Evolutionary conservation across 2,797 vertebrate genomes (phyloP).

Genomic region (Loriculus beryllinus): DNA sequence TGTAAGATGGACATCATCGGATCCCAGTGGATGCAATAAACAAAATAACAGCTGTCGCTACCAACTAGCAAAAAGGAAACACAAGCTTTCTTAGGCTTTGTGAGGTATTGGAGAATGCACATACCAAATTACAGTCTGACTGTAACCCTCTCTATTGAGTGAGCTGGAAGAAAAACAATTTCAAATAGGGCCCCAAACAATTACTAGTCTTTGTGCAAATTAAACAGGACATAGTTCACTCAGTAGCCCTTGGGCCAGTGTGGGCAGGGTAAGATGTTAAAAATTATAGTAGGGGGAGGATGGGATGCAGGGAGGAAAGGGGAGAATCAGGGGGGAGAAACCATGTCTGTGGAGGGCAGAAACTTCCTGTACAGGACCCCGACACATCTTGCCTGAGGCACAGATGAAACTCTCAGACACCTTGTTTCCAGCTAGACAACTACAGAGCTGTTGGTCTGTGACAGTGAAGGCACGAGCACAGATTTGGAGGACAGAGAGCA

Average conservation of each 20-base stretch:
- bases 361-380: not conserved
- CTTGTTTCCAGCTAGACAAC: not conserved
- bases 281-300: not conserved
- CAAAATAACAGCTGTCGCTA: not conserved
- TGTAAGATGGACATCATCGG: not conserved
- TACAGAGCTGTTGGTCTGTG: not conserved
- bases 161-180: not conserved
- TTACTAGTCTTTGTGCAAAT: not conserved
- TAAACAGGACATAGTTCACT: not conserved
- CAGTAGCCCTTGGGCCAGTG: not conserved
- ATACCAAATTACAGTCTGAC: not conserved
- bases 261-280: not conserved
- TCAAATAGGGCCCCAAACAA: not conserved
- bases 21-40: not conserved
- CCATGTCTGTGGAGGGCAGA: not conserved
- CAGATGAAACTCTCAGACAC: not conserved
- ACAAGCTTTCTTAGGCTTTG: not conserved
- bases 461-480: not conserved
- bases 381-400: fast-evolving
- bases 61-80: not conserved
- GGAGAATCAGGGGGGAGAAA: not conserved
- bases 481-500: not conserved
- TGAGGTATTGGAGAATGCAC: not conserved
- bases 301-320: not conserved
- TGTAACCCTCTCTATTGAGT: not conserved